Conservation (phyloP, 2,113 vertebrate genomes). For the Sphyrna mokarran region DNA sequence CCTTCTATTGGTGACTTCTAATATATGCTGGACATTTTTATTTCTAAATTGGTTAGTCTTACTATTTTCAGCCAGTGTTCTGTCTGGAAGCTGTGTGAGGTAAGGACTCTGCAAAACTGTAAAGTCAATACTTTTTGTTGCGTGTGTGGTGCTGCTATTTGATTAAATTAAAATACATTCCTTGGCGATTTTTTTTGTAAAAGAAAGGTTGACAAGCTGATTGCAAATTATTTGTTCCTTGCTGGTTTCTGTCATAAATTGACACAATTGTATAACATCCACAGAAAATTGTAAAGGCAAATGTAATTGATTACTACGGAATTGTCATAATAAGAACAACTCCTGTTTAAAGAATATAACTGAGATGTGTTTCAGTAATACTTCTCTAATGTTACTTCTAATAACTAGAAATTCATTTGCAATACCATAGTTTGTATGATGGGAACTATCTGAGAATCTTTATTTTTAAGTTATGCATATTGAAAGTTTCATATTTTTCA, state of each 20-base stretch:
- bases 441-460: neutral
- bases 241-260: constrained; percentile 1
- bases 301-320: neutral
- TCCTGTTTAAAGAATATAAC: constrained; percentile 5
- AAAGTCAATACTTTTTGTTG: constrained; percentile 23
- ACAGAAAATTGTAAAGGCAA: neutral
- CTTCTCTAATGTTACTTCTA: constrained; percentile 13
- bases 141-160: constrained; percentile 10
- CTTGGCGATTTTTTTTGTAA: neutral
- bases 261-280: constrained; percentile 10
- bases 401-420: constrained; percentile 4
- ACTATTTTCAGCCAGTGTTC: constrained; percentile 29
- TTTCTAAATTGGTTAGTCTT: constrained; percentile 32
- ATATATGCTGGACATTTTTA: constrained; percentile 31
- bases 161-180: neutral
- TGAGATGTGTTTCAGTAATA: constrained; percentile 10
- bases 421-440: neutral
- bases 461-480: neutral
- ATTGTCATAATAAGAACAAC: constrained; percentile 11
- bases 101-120: constrained; percentile 33
- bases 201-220: constrained; percentile 16
- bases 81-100: constrained; percentile 29
- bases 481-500: constrained; percentile 13
- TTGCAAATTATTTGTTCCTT: constrained; percentile 20
- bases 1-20: constrained; percentile 28